A percentile compares a stretch with the other conserved stretches of the same genome.
Conservation (phyloP, 1,140 invertebrate genomes). For the Trissolcus basalis region DNA sequence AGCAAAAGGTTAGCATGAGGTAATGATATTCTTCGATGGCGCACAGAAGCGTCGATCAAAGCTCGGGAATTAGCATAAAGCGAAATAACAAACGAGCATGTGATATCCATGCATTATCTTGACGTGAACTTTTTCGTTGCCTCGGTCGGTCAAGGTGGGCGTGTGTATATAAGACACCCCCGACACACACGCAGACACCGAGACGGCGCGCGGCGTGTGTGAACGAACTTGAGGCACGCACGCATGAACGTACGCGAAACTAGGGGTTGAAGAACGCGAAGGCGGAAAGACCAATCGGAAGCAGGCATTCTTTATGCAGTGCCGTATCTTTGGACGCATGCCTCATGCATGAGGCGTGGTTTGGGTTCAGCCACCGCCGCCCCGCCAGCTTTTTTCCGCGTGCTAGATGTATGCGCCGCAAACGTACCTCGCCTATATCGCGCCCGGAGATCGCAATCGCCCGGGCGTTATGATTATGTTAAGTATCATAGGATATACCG, state of each 20-base stretch:
- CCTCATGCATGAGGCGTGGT: constrained; percentile 73
- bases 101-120: constrained; percentile 50
- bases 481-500: constrained; percentile 54
- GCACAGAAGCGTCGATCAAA: no score
- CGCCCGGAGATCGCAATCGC: constrained; percentile 52
- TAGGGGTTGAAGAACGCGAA: constrained; percentile 59
- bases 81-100: constrained; percentile 17
- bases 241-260: constrained; percentile 51
- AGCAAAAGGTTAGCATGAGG: no score
- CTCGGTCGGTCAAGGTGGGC: constrained; percentile 35
- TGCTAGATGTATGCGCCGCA: constrained; percentile 14
- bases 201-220: constrained; percentile 22
- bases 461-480: constrained; percentile 59
- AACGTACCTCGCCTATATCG: constrained; percentile 7
- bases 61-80: no score
- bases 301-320: constrained; percentile 72
- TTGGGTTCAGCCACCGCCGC: constrained; percentile 64
- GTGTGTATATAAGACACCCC: constrained; percentile 55
- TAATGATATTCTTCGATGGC: neutral
- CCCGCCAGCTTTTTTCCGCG: constrained; percentile 35
- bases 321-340: constrained; percentile 66
- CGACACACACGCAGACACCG: neutral
- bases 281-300: constrained; percentile 74
- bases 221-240: constrained; percentile 46
- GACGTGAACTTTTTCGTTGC: constrained; percentile 18